Evolutionary conservation across 1,140 invertebrate species (phyloP).

Genomic region (Drosophila jambulina): DNA sequence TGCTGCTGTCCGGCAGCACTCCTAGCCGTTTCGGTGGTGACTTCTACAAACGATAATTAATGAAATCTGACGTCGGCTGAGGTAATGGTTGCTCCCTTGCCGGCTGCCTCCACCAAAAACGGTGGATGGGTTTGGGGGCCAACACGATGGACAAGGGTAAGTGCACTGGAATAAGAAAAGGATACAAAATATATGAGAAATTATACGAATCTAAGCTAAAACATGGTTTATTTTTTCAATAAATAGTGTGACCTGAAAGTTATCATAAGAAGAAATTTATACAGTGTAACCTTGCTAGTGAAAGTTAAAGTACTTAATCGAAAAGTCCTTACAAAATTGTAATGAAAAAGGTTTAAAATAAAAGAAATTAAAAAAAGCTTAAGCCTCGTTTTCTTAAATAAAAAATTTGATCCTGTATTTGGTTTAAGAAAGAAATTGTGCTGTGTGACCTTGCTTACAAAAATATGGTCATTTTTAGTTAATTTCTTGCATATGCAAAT

Average conservation of each 20-base stretch:
- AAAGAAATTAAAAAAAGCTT: neutral
- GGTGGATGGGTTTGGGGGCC: neutral
- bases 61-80: slow-evolving; percentile 75
- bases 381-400: too few relatives aligned
- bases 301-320: too few relatives aligned
- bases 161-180: neutral
- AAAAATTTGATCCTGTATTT: too few relatives aligned
- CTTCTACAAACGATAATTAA: slow-evolving; percentile 83
- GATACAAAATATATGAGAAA: too few relatives aligned
- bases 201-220: too few relatives aligned
- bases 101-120: slow-evolving; percentile 3
- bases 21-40: slow-evolving; percentile 61
- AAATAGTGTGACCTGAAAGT: too few relatives aligned
- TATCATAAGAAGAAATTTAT: too few relatives aligned
- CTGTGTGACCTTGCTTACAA: neutral
- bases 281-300: too few relatives aligned
- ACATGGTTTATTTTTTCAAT: too few relatives aligned
- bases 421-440: accelerated
- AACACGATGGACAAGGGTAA: slow-evolving; percentile 19
- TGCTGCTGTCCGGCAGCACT: neutral
- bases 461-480: neutral
- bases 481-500: neutral
- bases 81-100: slow-evolving; percentile 34
- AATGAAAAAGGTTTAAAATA: too few relatives aligned
- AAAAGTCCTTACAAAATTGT: too few relatives aligned